These are phyloP conservation scores for Lucifuga dentata DNA, from an alignment of 2,113 vertebrate genomes.

Conservation along the genomic window DNA sequence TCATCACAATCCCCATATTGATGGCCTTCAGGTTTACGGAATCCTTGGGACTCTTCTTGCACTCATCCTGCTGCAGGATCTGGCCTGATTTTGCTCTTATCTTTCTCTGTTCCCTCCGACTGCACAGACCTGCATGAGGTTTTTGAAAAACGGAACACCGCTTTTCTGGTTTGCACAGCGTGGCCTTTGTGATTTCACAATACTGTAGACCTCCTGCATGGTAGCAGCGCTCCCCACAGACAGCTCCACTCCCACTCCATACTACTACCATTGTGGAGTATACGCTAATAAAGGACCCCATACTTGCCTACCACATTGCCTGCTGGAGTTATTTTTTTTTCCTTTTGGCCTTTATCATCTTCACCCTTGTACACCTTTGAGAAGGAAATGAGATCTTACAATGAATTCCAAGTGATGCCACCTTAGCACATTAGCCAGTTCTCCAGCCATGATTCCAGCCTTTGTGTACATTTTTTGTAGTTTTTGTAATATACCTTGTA, in stretches of 20 bases:
- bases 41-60: too few relatives aligned
- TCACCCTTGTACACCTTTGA: constrained; percentile 21
- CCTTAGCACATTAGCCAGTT: too few relatives aligned
- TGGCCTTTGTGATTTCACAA: neutral
- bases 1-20: too few relatives aligned
- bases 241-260: neutral
- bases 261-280: constrained; percentile 1
- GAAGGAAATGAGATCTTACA: neutral
- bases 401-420: neutral
- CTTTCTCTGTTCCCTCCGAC: neutral
- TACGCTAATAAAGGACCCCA: constrained; percentile 22
- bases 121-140: neutral
- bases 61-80: too few relatives aligned
- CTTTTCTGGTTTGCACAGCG: neutral
- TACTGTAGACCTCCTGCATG: constrained; percentile 2
- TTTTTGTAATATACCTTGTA: neutral
- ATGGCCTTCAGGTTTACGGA: too few relatives aligned
- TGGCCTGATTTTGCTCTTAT: too few relatives aligned
- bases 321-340: constrained; percentile 13
- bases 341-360: constrained; percentile 22
- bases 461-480: neutral
- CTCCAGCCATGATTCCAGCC: neutral
- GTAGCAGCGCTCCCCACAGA: too few relatives aligned
- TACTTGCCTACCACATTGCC: constrained; percentile 2
- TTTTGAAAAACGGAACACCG: neutral